Evolutionary conservation across 2,888 invertebrate species (phyloP).

Genomic region (Sussaba pulchella): DNA sequence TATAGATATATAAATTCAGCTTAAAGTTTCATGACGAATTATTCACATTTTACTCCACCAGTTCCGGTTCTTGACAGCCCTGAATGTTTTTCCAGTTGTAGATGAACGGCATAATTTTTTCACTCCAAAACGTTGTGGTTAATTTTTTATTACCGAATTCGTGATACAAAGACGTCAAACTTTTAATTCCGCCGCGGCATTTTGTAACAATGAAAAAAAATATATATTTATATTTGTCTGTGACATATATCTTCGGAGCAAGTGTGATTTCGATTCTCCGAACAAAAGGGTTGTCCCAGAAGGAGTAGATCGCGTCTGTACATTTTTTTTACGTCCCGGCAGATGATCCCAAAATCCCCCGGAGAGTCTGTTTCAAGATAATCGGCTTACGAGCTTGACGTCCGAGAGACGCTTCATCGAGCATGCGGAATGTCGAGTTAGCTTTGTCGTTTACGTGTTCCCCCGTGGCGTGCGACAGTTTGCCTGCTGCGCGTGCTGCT

Average conservation of each 20-base stretch:
- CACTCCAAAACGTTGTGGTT: no score
- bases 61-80: no score
- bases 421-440: conserved; percentile 61
- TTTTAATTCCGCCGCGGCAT: neutral
- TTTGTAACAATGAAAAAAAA: neutral
- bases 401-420: conserved; percentile 62
- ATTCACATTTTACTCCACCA: no score
- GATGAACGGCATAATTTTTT: no score
- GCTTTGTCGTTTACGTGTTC: conserved; percentile 37
- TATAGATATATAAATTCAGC: no score
- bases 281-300: conserved; percentile 36
- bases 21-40: no score
- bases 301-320: conserved; percentile 27
- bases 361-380: conserved; percentile 61
- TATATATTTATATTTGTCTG: neutral
- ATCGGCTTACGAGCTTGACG: conserved; percentile 67
- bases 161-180: neutral
- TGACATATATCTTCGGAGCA: neutral
- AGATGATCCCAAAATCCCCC: conserved; percentile 44
- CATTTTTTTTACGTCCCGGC: conserved; percentile 29
- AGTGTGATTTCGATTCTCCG: conserved; percentile 32
- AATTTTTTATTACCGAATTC: no score
- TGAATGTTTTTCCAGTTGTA: no score
- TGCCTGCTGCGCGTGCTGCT: conserved; percentile 50
- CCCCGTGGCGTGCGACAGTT: conserved; percentile 41